phyloP scores from a whole-genome alignment of 64 coral and sea anemone genomes.

The Pachyseris speciosa region DNA sequence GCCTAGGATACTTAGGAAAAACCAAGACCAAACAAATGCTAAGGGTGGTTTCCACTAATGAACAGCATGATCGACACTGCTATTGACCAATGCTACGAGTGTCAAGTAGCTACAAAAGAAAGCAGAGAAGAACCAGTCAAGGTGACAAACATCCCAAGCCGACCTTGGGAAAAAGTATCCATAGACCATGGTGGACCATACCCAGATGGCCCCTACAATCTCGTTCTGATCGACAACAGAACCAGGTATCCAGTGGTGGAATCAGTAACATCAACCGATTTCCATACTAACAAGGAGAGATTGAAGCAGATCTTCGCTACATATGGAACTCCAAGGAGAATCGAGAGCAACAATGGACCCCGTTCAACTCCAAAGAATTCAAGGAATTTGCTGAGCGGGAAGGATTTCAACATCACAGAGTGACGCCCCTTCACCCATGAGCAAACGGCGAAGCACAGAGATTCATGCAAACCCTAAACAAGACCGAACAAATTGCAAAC shows the following conservation, averaged over 20 bases:
- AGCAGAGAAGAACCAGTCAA: constrained; percentile 76
- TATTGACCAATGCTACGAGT: constrained; percentile 63
- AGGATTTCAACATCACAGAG: constrained; percentile 65
- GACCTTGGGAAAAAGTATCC: constrained; percentile 74
- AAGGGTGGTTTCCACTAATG: constrained; percentile 66
- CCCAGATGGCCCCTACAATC: constrained; percentile 68
- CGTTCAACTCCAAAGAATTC: constrained; percentile 76
- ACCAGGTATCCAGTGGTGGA: constrained; percentile 62
- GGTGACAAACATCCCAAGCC: constrained; percentile 44
- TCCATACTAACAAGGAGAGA: constrained; percentile 50
- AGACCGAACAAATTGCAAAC: constrained; percentile 68
- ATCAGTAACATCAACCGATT: constrained; percentile 20
- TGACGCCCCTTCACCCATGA: constrained; percentile 56
- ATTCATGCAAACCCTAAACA: constrained; percentile 72
- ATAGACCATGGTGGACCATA: constrained; percentile 59
- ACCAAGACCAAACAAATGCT: constrained; percentile 76
- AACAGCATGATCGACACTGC: constrained; percentile 77
- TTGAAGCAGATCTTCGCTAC: constrained; percentile 60
- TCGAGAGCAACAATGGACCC: constrained; percentile 64
- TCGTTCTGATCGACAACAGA: constrained; percentile 54
- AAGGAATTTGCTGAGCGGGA: constrained; percentile 50
- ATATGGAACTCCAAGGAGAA: constrained; percentile 50
- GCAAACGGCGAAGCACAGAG: constrained; percentile 60
- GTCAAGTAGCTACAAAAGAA: constrained; percentile 48
- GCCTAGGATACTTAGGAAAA: constrained; percentile 64